Evolutionary conservation across 1,140 invertebrate genomes (phyloP).

Genomic region (Metopolophium dirhodum): DNA sequence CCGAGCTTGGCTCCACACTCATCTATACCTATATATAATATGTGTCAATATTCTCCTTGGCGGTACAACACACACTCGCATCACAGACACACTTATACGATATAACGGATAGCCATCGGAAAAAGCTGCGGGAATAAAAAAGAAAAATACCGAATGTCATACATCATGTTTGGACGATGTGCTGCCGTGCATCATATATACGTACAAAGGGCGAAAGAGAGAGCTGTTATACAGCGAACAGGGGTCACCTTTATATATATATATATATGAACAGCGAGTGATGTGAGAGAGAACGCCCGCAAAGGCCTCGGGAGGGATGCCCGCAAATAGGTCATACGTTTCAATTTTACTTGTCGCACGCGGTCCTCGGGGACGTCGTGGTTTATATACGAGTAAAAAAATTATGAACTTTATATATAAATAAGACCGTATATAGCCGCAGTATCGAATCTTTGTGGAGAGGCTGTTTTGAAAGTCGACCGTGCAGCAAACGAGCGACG

Average conservation of each 20-base stretch:
- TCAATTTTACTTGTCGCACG: slow-evolving; percentile 50
- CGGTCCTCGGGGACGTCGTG: slow-evolving; percentile 16
- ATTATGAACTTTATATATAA: slow-evolving; percentile 55
- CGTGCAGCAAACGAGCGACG: not conserved
- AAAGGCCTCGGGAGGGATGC: slow-evolving; percentile 42
- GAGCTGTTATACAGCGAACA: not conserved
- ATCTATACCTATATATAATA: not conserved
- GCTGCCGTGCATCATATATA: slow-evolving; percentile 11
- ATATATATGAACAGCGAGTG: not conserved
- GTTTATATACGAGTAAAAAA: slow-evolving; percentile 52
- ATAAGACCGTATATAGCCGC: not conserved
- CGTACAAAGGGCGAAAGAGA: not conserved
- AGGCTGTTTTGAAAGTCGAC: not conserved
- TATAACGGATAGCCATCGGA: slow-evolving; percentile 34
- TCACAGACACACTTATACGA: not conserved
- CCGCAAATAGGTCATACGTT: slow-evolving; percentile 56
- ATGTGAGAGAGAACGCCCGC: not conserved
- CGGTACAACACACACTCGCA: not conserved
- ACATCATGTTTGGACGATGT: slow-evolving; percentile 55
- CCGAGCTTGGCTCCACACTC: not conserved
- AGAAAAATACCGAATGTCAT: slow-evolving; percentile 41
- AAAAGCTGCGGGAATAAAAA: not conserved
- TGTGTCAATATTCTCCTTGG: not conserved
- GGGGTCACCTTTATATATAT: slow-evolving; percentile 44
- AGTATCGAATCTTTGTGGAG: not conserved